Conservation (phyloP, 2,113 vertebrate species). For the Lepus americanus region DNA sequence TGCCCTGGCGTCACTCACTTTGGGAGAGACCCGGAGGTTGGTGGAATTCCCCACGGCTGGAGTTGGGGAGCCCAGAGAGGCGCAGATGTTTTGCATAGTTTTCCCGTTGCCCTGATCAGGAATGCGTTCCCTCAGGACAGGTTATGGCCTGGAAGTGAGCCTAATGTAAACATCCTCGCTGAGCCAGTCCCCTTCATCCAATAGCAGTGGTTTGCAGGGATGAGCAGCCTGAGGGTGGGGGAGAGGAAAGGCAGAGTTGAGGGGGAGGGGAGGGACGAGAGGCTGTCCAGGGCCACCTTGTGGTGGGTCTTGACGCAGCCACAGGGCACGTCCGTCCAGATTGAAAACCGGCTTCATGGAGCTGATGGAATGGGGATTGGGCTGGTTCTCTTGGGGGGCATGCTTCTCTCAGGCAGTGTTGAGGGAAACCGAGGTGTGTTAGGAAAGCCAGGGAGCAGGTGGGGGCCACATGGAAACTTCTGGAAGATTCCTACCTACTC, state of each 20-base stretch:
- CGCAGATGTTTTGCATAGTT: constrained; percentile 93
- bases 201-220: constrained; percentile 58
- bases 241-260: not conserved
- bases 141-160: constrained; percentile 90
- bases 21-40: not conserved
- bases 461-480: fast-evolving
- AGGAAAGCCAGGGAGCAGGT: not conserved
- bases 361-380: not conserved
- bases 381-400: not conserved
- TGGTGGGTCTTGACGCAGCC: not conserved
- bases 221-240: not conserved
- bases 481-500: not conserved
- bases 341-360: not conserved
- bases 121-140: constrained; percentile 89
- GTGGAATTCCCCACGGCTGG: not conserved
- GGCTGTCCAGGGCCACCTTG: not conserved
- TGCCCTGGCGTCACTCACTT: not conserved
- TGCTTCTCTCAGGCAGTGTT: not conserved
- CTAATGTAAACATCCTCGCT: constrained; percentile 90
- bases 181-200: constrained; percentile 68
- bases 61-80: constrained; percentile 57
- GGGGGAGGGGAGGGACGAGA: not conserved
- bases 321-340: not conserved
- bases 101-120: constrained; percentile 87
- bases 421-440: not conserved